A percentile compares a stretch with the other conserved stretches of the same genome.
Evolutionary conservation across 2,888 invertebrate species (phyloP).

Genomic region (Aleiodes testaceus): DNA sequence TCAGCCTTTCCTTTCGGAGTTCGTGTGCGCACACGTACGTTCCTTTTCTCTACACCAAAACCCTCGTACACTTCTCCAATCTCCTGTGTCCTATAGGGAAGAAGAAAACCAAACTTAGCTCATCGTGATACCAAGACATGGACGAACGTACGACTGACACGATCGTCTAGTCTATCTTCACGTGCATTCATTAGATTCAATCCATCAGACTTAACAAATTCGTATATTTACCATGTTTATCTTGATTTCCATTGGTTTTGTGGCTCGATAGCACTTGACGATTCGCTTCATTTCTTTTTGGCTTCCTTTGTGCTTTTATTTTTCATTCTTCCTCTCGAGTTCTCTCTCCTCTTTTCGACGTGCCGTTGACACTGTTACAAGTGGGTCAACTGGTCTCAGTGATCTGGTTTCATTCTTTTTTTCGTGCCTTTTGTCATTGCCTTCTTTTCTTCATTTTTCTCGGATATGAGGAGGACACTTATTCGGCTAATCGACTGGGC

Average conservation of each 20-base stretch:
- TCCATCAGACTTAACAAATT: neutral
- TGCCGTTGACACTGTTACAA: conserved; percentile 39
- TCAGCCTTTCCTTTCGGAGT: conserved; percentile 13
- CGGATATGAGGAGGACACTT: neutral
- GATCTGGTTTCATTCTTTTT: conserved; percentile 20
- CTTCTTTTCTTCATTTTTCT: neutral
- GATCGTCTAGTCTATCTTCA: conserved; percentile 7
- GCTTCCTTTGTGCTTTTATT: conserved; percentile 5
- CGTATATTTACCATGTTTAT: neutral
- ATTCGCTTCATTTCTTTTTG: neutral
- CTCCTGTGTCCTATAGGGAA: neutral
- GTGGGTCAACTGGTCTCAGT: conserved; percentile 37
- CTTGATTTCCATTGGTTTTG: neutral
- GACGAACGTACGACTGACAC: conserved; percentile 7
- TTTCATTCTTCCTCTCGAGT: neutral
- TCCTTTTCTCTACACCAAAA: neutral
- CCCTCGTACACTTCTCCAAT: neutral
- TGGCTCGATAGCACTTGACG: no score
- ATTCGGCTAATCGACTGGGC: neutral
- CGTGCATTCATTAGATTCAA: conserved; percentile 3
- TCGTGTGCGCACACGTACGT: conserved; percentile 1
- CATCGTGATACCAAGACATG: conserved; percentile 15
- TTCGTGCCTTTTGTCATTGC: neutral
- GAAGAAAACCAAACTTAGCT: conserved; percentile 5
- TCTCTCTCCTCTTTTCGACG: conserved; percentile 23